These are phyloP conservation scores for Gymnorhina tibicen DNA, from an alignment of 2,113 vertebrate species.

Conservation along the genomic window DNA sequence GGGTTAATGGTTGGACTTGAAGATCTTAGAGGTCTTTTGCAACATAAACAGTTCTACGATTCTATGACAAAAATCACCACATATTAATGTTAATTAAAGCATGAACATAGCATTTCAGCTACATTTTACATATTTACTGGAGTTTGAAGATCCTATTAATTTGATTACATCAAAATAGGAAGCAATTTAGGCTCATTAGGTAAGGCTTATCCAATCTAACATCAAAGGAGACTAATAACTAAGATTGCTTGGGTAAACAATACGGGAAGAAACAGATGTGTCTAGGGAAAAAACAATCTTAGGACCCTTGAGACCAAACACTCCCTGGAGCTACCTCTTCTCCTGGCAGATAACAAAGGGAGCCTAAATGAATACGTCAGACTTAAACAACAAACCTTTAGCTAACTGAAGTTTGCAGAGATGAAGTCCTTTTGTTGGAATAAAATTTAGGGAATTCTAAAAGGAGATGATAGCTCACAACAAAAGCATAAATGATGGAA, in stretches of 20 bases:
- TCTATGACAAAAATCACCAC: neutral
- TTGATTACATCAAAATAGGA: neutral
- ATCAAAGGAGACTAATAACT: neutral
- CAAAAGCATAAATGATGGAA: neutral
- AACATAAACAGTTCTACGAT: accelerated
- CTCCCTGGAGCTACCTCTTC: neutral
- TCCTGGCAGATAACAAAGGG: neutral
- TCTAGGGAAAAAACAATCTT: neutral
- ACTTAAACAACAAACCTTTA: neutral
- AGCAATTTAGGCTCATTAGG: neutral
- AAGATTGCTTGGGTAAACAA: neutral
- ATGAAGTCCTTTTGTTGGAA: neutral
- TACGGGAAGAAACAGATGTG: neutral
- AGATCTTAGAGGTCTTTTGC: neutral
- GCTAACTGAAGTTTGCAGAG: neutral
- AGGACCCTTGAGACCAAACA: neutral
- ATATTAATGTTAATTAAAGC: neutral
- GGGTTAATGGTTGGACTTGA: neutral
- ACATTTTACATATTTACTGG: neutral
- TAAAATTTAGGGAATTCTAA: neutral
- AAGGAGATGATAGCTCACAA: neutral
- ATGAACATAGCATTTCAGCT: neutral
- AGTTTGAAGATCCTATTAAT: neutral
- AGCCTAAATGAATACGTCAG: neutral
- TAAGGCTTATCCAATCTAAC: neutral